phyloP scores from a whole-genome alignment of 2,888 invertebrate genomes.

The Limenitis camilla region DNA sequence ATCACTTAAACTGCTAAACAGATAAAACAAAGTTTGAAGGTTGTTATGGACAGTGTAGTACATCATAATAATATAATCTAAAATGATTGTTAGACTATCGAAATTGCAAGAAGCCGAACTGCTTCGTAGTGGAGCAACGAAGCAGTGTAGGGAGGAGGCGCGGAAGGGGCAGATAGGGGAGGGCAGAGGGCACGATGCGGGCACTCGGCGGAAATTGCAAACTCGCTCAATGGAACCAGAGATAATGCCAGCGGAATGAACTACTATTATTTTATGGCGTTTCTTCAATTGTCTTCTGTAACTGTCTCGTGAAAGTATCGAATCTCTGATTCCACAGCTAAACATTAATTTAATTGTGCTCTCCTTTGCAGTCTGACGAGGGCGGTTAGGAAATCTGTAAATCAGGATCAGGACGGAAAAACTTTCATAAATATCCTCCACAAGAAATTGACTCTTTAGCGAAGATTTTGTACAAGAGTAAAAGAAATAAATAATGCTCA shows the following conservation, averaged over 20 bases:
- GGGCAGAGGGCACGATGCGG: conserved; percentile 13
- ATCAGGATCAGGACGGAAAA: no score
- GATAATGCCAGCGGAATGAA: conserved; percentile 35
- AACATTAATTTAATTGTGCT: neutral
- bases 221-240: conserved; percentile 37
- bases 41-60: no score
- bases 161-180: conserved; percentile 1
- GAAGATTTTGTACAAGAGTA: no score
- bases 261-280: conserved; percentile 35
- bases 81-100: neutral
- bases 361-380: neutral
- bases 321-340: neutral
- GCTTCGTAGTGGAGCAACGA: neutral
- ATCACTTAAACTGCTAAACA: no score
- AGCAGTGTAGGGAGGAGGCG: neutral
- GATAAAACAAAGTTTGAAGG: no score
- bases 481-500: no score
- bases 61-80: no score
- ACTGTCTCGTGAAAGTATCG: conserved; percentile 2
- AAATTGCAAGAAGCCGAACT: conserved; percentile 2
- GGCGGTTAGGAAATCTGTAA: no score
- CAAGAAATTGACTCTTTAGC: no score
- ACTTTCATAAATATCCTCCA: no score
- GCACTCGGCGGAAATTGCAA: conserved; percentile 39
- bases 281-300: conserved; percentile 32